Percentiles rank a stretch among this genome's conserved stretches.
Conservation (phyloP, 2,113 vertebrate species). For the Speoplatyrhinus poulsoni region DNA sequence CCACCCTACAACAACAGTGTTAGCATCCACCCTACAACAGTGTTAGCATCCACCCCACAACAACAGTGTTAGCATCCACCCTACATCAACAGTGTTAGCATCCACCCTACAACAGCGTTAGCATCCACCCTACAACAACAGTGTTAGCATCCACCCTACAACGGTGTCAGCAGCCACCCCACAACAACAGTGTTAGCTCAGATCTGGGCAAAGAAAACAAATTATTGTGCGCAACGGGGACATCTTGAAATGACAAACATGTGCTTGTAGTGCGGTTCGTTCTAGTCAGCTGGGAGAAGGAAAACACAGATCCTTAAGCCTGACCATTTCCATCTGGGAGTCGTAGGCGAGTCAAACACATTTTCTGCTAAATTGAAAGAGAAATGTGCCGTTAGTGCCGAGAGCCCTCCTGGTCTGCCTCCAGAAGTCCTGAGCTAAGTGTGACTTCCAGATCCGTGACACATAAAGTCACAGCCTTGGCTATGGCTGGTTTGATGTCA, state of each 20-base stretch:
- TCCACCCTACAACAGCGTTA: no score
- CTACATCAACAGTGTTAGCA: no score
- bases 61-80: no score
- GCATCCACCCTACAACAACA: no score
- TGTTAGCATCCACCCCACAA: no score
- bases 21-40: no score
- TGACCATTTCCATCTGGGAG: constrained; percentile 77
- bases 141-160: no score
- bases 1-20: no score
- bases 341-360: constrained; percentile 66
- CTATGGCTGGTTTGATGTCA: constrained; percentile 53
- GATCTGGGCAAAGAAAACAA: constrained; percentile 62
- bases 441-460: constrained; percentile 66
- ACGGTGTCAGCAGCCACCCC: constrained; percentile 36
- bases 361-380: constrained; percentile 75
- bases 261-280: constrained; percentile 75
- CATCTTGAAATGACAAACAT: constrained; percentile 77
- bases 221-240: constrained; percentile 72
- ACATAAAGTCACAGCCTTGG: constrained; percentile 59
- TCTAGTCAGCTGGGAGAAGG: constrained; percentile 64
- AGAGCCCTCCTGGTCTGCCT: constrained; percentile 40
- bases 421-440: constrained; percentile 51
- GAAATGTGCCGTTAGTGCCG: constrained; percentile 55
- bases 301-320: constrained; percentile 63
- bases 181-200: constrained; percentile 74